Evolutionary conservation across 1,140 invertebrate genomes (phyloP), one percentile per base, ranked within the genome.

Genomic region (Rhyacophila brunnea): DNA sequence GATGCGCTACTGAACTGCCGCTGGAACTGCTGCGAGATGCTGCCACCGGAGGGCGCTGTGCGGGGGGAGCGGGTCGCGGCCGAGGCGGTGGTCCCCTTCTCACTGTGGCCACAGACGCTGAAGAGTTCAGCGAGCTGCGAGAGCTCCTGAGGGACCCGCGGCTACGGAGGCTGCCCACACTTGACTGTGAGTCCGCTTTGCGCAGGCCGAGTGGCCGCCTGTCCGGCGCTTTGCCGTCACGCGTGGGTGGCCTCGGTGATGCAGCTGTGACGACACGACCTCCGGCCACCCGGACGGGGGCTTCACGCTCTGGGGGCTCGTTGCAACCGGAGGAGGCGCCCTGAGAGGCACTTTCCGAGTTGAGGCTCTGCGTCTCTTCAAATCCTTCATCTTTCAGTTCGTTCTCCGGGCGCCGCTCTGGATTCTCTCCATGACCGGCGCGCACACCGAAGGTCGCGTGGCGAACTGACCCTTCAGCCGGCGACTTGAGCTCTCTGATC

Each of bases 331-430:
- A 89, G 0, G 87, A 89, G 2, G 87, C 86, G 20, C 87, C 88
- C 58, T 91, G 88, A 43, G 90, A 92, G 1, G 89, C 82, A 1
- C 88, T 91, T 68, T 93, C 91, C 0, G 90, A 92, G 44, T 92
- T 88, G 18, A 92, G 75, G 42, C 78, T 92, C 61, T 92, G 90
- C 0, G 90, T 92, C 75, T 93, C 92, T 71, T 95, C 91, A 68
- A 94, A 94, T 6, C 91, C 92, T 79, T 94, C 92, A 68, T 95
- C 92, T 63, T 91, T 88, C 36, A 90, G 68, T 61, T 90, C 86
- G 59, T 85, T 83, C 54, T 89, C 85, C 10, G 79, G 83, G 34
- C 72, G 75, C 1, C 68, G 66, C 40, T 59, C 17, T 17, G 52
- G 10, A 64, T 3, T 63, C 50, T 58, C 46, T 4, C 74, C 71